These are phyloP conservation scores for Pygoscelis adeliae DNA, from an alignment of 2,113 vertebrate genomes.

Conservation along the genomic window DNA sequence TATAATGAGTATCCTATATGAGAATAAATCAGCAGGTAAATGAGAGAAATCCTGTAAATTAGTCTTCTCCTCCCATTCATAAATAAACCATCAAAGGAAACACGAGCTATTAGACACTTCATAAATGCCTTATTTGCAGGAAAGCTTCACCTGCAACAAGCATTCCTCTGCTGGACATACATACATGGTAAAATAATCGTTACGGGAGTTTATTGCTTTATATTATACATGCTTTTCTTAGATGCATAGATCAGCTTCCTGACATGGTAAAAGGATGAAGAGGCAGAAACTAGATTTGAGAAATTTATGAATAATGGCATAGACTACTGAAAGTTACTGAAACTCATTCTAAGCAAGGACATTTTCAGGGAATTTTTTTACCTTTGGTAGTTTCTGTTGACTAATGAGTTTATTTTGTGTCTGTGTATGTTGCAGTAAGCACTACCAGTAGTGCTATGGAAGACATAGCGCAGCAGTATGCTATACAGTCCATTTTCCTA, in stretches of 20 bases:
- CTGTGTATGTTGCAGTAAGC: not conserved
- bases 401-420: not conserved
- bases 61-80: not conserved
- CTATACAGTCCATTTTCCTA: not conserved
- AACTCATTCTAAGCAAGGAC: not conserved
- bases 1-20: not conserved
- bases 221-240: not conserved
- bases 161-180: not conserved
- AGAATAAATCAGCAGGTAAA: not conserved
- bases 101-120: not conserved
- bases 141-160: not conserved
- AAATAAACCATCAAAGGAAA: not conserved
- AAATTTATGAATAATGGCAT: not conserved
- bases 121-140: not conserved
- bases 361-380: not conserved
- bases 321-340: not conserved
- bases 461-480: not conserved
- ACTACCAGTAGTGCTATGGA: not conserved
- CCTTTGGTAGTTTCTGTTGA: not conserved
- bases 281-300: not conserved
- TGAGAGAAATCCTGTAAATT: not conserved
- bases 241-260: not conserved
- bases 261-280: not conserved
- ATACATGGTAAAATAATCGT: not conserved
- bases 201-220: not conserved